Evolutionary conservation across 2,797 vertebrate genomes (phyloP).

Genomic region (Periophthalmus magnuspinnatus): DNA sequence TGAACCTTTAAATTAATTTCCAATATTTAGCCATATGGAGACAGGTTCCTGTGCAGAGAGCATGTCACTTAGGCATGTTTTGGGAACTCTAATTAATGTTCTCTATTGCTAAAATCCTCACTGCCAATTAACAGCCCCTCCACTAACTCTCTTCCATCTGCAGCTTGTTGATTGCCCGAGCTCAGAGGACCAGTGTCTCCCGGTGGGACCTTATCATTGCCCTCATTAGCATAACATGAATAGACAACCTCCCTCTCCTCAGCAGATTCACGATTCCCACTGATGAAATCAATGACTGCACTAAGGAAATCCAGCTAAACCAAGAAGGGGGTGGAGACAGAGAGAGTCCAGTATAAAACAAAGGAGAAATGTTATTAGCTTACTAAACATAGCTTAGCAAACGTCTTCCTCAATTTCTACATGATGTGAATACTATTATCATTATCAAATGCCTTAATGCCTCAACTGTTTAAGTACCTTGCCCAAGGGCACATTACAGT

Average conservation of each 20-base stretch:
- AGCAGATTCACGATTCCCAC: conserved; percentile 45
- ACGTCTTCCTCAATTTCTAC: too few relatives aligned
- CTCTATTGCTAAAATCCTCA: conserved; percentile 59
- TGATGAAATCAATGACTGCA: conserved; percentile 59
- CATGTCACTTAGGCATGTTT: conserved; percentile 38
- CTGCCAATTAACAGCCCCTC: conserved; percentile 66
- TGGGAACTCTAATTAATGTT: conserved; percentile 62
- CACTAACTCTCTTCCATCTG: conserved; percentile 43
- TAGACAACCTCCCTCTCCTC: conserved; percentile 47
- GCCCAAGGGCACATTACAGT: background rate
- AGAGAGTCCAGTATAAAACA: conserved; percentile 13
- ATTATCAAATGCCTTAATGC: too few relatives aligned
- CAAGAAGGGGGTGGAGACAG: background rate
- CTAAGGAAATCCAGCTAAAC: conserved; percentile 24
- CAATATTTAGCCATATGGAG: conserved; percentile 46
- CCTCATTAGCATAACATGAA: conserved; percentile 71
- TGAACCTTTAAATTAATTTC: conserved; percentile 48
- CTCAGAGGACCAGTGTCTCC: conserved; percentile 41
- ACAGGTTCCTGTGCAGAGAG: conserved; percentile 65
- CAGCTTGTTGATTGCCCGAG: conserved; percentile 55
- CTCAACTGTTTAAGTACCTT: background rate
- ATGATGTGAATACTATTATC: too few relatives aligned
- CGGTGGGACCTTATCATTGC: conserved; percentile 60
- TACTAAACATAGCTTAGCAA: too few relatives aligned
- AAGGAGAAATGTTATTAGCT: background rate